These are phyloP conservation scores for Drepanosiphum platanoidis DNA, from an alignment of 2,888 invertebrate species.

Conservation along the genomic window DNA sequence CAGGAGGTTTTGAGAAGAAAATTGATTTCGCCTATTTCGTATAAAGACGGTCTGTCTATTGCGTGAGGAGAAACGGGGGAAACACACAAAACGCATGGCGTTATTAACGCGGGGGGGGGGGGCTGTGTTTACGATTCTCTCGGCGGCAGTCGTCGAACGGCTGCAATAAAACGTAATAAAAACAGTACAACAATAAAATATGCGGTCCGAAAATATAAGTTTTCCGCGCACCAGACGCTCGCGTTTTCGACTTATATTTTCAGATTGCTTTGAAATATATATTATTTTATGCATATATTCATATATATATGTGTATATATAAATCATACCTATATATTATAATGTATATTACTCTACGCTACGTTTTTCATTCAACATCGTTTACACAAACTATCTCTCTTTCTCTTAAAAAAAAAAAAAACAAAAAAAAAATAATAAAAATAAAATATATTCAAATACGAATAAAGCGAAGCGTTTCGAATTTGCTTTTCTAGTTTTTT, in stretches of 20 bases:
- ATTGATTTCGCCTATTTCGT: not conserved
- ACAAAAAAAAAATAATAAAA: too few relatives aligned
- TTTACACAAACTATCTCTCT: constrained; percentile 53
- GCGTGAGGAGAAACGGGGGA: too few relatives aligned
- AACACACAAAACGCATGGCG: not conserved
- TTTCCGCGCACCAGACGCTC: not conserved
- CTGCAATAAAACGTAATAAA: constrained; percentile 33
- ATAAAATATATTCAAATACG: constrained; percentile 21
- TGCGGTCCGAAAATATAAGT: constrained; percentile 29
- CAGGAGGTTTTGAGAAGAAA: too few relatives aligned
- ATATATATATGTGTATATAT: too few relatives aligned
- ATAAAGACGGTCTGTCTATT: not conserved
- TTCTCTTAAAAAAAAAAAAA: constrained; percentile 28
- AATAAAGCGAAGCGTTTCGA: constrained; percentile 44
- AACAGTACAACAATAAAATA: constrained; percentile 46
- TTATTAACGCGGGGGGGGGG: too few relatives aligned
- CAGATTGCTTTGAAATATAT: constrained; percentile 9
- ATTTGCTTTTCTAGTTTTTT: constrained; percentile 11
- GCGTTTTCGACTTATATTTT: constrained; percentile 35
- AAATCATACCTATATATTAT: not conserved
- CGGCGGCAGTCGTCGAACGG: constrained; percentile 38
- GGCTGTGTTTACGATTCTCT: not conserved
- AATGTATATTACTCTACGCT: constrained; percentile 26
- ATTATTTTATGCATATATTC: too few relatives aligned
- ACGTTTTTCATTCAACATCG: constrained; percentile 45